Conservation (phyloP, 2,113 vertebrate genomes). For the Dipodomys spectabilis region DNA sequence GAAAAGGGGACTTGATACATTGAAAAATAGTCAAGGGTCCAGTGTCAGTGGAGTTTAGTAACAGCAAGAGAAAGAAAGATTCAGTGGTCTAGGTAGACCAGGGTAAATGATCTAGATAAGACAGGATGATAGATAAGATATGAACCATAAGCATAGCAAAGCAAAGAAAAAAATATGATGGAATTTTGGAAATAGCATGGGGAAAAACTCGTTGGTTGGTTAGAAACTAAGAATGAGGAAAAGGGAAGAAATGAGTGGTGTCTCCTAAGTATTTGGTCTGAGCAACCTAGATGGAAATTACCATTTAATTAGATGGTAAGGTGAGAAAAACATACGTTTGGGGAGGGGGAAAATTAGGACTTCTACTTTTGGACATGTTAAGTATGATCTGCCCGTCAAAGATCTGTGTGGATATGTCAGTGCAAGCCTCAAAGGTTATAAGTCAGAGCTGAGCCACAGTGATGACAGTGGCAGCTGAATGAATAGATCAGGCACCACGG, state of each 20-base stretch:
- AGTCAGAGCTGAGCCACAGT: not conserved
- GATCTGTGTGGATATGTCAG: not conserved
- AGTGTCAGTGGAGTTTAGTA: not conserved
- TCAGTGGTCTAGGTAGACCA: not conserved
- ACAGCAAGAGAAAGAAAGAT: not conserved
- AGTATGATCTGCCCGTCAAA: constrained; percentile 5
- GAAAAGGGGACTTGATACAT: not conserved
- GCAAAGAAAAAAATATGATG: not conserved
- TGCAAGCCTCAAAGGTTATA: not conserved
- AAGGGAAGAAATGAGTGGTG: not conserved
- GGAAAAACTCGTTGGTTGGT: not conserved
- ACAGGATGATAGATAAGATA: not conserved
- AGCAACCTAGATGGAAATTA: constrained; percentile 10
- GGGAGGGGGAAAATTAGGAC: not conserved
- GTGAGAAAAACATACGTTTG: not conserved
- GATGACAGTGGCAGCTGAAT: not conserved
- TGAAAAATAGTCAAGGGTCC: not conserved
- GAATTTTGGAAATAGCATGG: not conserved
- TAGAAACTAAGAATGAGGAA: constrained; percentile 28
- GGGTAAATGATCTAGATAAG: not conserved
- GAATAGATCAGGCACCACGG: no score
- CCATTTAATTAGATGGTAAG: constrained; percentile 35
- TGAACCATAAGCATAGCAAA: not conserved
- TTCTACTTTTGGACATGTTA: not conserved
- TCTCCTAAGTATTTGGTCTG: not conserved